Evolutionary conservation across 2,797 vertebrate species (phyloP), one percentile per base, ranked within the genome.

Genomic region (Selene dorsalis): DNA sequence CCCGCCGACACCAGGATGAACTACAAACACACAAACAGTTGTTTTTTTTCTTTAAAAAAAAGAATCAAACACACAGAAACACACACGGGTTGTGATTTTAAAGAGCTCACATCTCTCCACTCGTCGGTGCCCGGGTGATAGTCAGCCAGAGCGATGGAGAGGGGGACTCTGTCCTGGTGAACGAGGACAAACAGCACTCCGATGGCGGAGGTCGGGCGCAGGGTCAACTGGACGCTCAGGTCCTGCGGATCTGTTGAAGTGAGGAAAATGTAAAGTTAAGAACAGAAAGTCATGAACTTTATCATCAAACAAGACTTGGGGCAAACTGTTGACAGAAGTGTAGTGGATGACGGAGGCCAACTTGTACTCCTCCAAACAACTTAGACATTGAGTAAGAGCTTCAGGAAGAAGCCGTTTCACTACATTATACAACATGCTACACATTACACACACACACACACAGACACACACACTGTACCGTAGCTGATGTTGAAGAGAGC

Each of bases 131-230:
- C 93, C 4, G 96, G 96, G 88, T 98, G 95, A 86, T 97, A 96
- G 91, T 98, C 95, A 0, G 97, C 93, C 64, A 99, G 92, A 70
- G 96, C 93, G 0, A 99, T 84, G 0, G 98, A 97, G 17, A 99
- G 91, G 43, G 95, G 95, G 41, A 99, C 95, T 0, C 88, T 87
- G 91, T 96, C 94, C 77, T 95, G 93, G 5, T 93, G 93, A 72
- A 98, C 94, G 0, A 99, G 94, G 3, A 97, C 96, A 0, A 98
- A 95, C 48, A 99, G 90, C 64, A 99, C 95, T 1, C 98, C 98
- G 0, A 96, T 94, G 14, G 95, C 96, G 4, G 95, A 94, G 2
- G 96, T 96, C 0, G 97, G 96, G 2, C 95, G 96, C 72, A 99
- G 91, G 3, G 79, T 93, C 87, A 97, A 86, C 71, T 92, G 91